Base-by-base conservation (phyloP, 2,113 vertebrate species). In the Platysteira castanea region DNA sequence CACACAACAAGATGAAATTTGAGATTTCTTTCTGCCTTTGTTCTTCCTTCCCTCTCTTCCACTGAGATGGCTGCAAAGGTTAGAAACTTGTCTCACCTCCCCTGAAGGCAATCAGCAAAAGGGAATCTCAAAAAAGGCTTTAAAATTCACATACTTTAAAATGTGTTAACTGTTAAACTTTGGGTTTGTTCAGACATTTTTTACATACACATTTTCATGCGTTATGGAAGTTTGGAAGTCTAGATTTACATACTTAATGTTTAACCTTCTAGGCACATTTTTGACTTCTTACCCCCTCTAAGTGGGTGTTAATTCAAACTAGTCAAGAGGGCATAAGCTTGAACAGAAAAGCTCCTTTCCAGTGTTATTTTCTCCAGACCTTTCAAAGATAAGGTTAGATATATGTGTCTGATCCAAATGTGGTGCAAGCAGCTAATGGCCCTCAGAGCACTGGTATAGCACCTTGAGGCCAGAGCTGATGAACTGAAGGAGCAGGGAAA, bases 91-190 rank as follows among this genome's bases (percentile, higher is more conserved):
- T 80, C 74, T 95, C 96, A 95, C 95, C 80, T 96, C 74, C 96
- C 97, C 97, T 94, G 64, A 95, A 97, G 97, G 97, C 95, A 97
- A 96, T n/a, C 70, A 96, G 84, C 73, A 96, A 93, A 96, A 56
- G 30, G 21, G 57, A 96, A 83, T 49, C 88, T 93, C 81, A 91
- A 77, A 96, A 94, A 96, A 76, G 65, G 17, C 74, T 94, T 97
- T 70, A 65, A 97, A 97, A 94, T 89, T 83, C 86, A 89, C 68
- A 82, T 49, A 83, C 74, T 95, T 96, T 96, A 87, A 96, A 96
- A 93, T 90, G 79, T 65, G 84, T 92, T 84, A 95, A 63, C 81
- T 91, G 63, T 70, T 89, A 90, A 87, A 89, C 75, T 94, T 90
- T 86, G 86, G 52, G 47, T 93, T 89, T 93, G 50, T 90, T 96